Percentiles rank a stretch among this genome's conserved stretches.
phyloP scores from a whole-genome alignment of 2,113 vertebrate species.

The Salvator merianae region DNA sequence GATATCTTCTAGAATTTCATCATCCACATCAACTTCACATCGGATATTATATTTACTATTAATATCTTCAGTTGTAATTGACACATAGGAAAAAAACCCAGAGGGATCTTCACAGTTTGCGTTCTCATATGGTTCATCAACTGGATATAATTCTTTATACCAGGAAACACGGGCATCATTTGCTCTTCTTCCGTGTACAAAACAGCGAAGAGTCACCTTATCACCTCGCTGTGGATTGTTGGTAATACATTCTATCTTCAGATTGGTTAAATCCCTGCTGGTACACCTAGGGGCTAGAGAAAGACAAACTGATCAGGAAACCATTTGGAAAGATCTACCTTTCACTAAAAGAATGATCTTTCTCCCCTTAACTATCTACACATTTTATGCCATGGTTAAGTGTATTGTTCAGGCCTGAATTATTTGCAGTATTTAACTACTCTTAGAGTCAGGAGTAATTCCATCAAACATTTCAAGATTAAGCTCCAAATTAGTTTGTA shows the following conservation, averaged over 20 bases:
- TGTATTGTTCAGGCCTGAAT: too few relatives aligned
- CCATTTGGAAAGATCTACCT: neutral
- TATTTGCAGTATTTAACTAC: too few relatives aligned
- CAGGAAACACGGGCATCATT: neutral
- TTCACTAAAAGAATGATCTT: neutral
- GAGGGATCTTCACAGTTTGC: neutral
- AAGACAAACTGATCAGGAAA: neutral
- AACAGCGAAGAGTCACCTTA: neutral
- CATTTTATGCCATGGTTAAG: too few relatives aligned
- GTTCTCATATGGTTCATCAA: neutral
- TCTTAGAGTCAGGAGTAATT: too few relatives aligned
- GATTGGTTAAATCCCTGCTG: neutral
- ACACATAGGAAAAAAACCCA: constrained; percentile 13
- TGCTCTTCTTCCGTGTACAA: neutral
- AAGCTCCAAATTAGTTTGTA: too few relatives aligned
- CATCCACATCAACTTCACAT: neutral
- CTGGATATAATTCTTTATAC: neutral
- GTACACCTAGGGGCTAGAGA: neutral
- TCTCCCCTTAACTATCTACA: neutral
- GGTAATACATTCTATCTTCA: neutral
- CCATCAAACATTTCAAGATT: too few relatives aligned
- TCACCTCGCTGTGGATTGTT: neutral
- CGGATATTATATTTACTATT: neutral
- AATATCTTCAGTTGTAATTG: neutral
- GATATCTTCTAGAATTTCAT: neutral